Evolutionary conservation across 2,113 vertebrate genomes (phyloP).

Genomic region (Tragelaphus imberbis): DNA sequence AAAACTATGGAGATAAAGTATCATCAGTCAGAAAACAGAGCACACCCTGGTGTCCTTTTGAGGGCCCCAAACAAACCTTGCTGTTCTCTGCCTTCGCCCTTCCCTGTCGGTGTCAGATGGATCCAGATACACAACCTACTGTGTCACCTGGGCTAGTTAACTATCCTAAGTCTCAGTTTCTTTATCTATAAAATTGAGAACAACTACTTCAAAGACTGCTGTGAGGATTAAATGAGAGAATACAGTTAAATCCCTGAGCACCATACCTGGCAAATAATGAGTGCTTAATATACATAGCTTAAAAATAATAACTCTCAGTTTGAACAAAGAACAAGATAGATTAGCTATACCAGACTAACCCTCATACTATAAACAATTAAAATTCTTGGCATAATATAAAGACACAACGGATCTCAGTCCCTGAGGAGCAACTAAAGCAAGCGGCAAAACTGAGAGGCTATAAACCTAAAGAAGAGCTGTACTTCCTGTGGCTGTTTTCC

Average conservation of each 20-base stretch:
- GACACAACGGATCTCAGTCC: not conserved
- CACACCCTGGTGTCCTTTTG: not conserved
- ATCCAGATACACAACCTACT: not conserved
- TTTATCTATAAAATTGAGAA: not conserved
- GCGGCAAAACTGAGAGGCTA: not conserved
- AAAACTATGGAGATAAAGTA: not conserved
- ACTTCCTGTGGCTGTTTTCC: not conserved
- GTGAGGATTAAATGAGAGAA: not conserved
- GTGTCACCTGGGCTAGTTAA: not conserved
- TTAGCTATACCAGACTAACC: not conserved
- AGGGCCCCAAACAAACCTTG: not conserved
- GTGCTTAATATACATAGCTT: not conserved
- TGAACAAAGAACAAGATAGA: not conserved
- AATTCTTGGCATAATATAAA: not conserved
- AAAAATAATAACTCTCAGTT: not conserved
- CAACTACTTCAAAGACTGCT: not conserved
- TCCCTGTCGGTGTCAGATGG: not conserved
- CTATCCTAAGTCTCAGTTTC: not conserved
- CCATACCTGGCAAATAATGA: not conserved
- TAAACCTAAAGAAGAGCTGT: not conserved
- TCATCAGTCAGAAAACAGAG: not conserved
- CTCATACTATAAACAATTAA: not conserved
- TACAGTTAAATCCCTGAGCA: not conserved
- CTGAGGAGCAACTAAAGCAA: not conserved
- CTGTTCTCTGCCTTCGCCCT: fast-evolving